phyloP scores from a whole-genome alignment of 2,113 vertebrate genomes.

The Butorides virescens region DNA sequence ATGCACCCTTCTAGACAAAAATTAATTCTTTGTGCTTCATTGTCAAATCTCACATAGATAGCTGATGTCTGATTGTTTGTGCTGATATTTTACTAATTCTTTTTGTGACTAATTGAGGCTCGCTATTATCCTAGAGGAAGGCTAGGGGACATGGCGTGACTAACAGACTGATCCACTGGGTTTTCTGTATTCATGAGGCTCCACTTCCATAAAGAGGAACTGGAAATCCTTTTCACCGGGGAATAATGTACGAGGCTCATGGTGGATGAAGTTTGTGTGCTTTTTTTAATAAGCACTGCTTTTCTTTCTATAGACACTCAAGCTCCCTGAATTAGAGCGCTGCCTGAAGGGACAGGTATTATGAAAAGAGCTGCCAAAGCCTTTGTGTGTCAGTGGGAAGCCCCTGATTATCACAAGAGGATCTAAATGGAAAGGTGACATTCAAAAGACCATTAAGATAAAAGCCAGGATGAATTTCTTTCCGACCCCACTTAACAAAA shows the following conservation, averaged over 20 bases:
- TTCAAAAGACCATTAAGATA: conserved; percentile 56
- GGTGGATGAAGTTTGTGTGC: conserved; percentile 26
- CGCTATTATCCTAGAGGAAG: not conserved
- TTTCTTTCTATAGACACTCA: conserved; percentile 17
- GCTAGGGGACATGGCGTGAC: not conserved
- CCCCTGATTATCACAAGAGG: conserved; percentile 20
- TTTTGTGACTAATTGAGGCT: not conserved
- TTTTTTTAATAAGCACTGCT: conserved; percentile 15
- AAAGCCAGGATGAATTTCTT: conserved; percentile 31
- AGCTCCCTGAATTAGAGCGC: conserved; percentile 1
- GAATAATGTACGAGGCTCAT: not conserved
- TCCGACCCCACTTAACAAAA: not conserved
- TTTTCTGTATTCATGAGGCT: conserved; percentile 45
- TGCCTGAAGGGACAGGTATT: conserved; percentile 54
- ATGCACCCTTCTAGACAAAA: not conserved
- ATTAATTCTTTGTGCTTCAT: not conserved
- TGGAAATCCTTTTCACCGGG: conserved; percentile 7
- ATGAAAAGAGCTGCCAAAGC: conserved; percentile 38
- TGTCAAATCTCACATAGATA: not conserved
- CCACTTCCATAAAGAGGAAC: not conserved
- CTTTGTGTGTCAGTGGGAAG: conserved; percentile 25
- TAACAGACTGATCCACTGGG: conserved; percentile 6
- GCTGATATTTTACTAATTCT: not conserved
- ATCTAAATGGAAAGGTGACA: conserved; percentile 56
- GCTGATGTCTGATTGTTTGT: not conserved